phyloP scores from a whole-genome alignment of 2,888 invertebrate genomes.

The Heliothis peltigera region DNA sequence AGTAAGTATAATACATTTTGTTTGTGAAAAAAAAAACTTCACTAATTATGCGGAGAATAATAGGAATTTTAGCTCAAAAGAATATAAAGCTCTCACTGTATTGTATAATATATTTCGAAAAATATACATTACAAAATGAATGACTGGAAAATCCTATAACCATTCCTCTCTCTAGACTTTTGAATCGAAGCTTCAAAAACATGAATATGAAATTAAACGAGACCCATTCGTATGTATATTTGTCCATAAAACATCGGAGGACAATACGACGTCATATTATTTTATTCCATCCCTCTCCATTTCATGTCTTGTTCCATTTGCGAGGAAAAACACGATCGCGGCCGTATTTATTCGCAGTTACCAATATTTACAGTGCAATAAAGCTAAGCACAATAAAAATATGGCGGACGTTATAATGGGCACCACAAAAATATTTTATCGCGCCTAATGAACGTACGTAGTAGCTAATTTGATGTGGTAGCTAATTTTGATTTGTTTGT shows the following conservation, averaged over 20 bases:
- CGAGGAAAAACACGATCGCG: conserved; percentile 57
- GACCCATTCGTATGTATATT: conserved; percentile 48
- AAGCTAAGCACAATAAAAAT: conserved; percentile 71
- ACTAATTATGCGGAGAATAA: no score
- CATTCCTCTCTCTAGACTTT: conserved; percentile 30
- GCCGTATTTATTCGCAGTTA: conserved; percentile 67
- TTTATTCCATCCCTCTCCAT: conserved; percentile 57
- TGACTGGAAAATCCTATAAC: not conserved
- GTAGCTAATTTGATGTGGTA: conserved; percentile 54
- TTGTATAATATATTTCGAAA: no score
- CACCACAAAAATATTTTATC: conserved; percentile 68
- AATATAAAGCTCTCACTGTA: no score
- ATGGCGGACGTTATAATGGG: conserved; percentile 68
- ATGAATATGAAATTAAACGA: conserved; percentile 55
- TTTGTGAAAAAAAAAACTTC: no score
- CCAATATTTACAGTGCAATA: conserved; percentile 72
- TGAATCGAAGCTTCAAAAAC: conserved; percentile 40
- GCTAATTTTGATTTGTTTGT: conserved; percentile 71
- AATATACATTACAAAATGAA: conserved; percentile 7
- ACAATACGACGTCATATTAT: conserved; percentile 63
- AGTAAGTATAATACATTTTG: no score
- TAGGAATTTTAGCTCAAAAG: no score
- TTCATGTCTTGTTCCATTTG: conserved; percentile 44
- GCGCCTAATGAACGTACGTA: conserved; percentile 63
- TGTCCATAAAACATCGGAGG: conserved; percentile 49